Conservation (phyloP, 2,888 invertebrate genomes). For the Laspeyria flexula region DNA sequence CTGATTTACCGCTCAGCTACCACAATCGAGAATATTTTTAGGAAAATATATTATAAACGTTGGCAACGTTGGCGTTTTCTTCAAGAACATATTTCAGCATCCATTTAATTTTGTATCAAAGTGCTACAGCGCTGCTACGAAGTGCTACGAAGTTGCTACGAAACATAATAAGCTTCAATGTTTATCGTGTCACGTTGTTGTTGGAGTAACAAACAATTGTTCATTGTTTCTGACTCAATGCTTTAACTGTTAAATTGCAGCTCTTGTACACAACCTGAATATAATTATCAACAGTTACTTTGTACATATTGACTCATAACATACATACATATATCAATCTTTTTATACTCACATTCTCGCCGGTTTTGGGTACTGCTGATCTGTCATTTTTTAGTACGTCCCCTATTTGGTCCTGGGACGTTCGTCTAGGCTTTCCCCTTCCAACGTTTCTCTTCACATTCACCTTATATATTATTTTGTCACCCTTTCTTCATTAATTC, state of each 20-base stretch:
- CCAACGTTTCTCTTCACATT: too few relatives aligned
- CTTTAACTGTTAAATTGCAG: neutral
- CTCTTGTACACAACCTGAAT: too few relatives aligned
- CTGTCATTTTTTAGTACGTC: too few relatives aligned
- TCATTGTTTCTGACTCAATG: neutral
- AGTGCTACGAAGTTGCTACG: neutral
- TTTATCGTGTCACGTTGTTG: neutral
- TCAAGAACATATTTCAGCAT: slow-evolving; percentile 40
- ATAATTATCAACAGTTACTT: too few relatives aligned
- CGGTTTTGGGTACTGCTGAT: too few relatives aligned
- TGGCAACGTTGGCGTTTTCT: slow-evolving; percentile 26
- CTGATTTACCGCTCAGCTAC: slow-evolving; percentile 9
- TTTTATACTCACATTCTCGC: too few relatives aligned
- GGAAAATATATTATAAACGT: slow-evolving; percentile 35
- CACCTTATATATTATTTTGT: too few relatives aligned
- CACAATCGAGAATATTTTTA: slow-evolving; percentile 19
- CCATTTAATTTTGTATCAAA: slow-evolving; percentile 42
- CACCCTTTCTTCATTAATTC: too few relatives aligned
- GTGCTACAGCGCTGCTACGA: slow-evolving; percentile 14
- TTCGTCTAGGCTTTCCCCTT: too few relatives aligned
- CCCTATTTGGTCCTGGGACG: too few relatives aligned
- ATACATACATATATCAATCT: too few relatives aligned
- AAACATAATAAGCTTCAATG: neutral
- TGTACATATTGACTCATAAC: too few relatives aligned
- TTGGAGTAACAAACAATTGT: neutral